These are phyloP conservation scores for Monochamus alternatus DNA, from an alignment of 2,888 invertebrate genomes.

Conservation along the genomic window DNA sequence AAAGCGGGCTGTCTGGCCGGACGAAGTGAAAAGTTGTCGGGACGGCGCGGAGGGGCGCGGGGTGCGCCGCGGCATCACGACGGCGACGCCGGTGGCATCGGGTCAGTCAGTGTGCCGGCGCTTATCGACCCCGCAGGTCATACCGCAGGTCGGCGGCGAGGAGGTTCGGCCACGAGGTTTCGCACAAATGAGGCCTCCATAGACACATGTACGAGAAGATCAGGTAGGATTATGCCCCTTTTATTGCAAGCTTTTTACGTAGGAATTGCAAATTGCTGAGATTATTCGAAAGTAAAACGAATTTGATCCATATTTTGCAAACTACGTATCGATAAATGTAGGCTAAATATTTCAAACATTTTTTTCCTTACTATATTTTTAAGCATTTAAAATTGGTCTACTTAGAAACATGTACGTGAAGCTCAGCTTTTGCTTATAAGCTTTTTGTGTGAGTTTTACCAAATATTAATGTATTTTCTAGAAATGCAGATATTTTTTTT, in stretches of 20 bases:
- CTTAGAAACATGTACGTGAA: no score
- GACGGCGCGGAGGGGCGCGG: constrained; percentile 53
- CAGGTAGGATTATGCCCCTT: constrained; percentile 63
- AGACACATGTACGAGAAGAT: constrained; percentile 68
- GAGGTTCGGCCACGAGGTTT: constrained; percentile 62
- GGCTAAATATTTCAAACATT: no score
- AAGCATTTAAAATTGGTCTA: no score
- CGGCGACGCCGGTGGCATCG: constrained; percentile 64
- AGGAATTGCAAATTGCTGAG: background rate
- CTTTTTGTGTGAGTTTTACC: no score
- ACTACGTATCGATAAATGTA: no score
- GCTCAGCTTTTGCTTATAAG: no score
- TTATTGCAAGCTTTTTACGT: constrained; percentile 3
- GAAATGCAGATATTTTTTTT: no score
- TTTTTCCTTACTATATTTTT: no score
- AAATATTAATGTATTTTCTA: no score
- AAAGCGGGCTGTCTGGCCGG: constrained; percentile 4
- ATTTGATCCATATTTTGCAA: no score
- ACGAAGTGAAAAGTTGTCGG: constrained; percentile 51
- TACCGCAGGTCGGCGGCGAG: constrained; percentile 44
- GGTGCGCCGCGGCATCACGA: constrained; percentile 65
- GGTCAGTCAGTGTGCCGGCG: constrained; percentile 69
- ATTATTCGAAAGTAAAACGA: no score
- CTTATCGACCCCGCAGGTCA: constrained; percentile 62
- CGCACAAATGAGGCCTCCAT: constrained; percentile 69